Percentiles rank a stretch among this genome's conserved stretches.
Conservation (phyloP, 2,888 invertebrate species). For the Agonopterix arenella region DNA sequence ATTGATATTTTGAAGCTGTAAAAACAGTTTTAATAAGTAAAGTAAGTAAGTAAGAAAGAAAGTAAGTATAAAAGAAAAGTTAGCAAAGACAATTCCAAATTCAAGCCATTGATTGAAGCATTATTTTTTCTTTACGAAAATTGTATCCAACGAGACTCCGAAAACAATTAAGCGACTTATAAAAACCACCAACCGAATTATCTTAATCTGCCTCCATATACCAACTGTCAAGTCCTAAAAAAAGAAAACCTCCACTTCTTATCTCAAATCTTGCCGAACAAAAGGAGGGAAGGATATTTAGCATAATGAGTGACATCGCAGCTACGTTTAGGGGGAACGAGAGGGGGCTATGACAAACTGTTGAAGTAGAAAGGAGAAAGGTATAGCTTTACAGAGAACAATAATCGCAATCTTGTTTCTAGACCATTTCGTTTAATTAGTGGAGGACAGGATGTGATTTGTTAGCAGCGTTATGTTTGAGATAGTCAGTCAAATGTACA, state of each 20-base stretch:
- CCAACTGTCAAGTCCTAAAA: conserved; percentile 68
- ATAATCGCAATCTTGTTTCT: conserved; percentile 78
- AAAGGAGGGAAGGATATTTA: conserved; percentile 67
- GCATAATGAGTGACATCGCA: conserved; percentile 75
- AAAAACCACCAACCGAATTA: conserved; percentile 54
- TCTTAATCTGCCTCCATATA: conserved; percentile 73
- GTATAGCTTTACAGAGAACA: conserved; percentile 56
- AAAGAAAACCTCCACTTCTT: conserved; percentile 41
- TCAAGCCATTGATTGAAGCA: too few species aligned
- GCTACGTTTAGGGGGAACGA: conserved; percentile 58
- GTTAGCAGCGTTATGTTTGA: conserved; percentile 48
- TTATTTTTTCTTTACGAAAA: too few species aligned
- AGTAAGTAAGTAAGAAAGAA: too few species aligned
- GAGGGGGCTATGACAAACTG: conserved; percentile 20
- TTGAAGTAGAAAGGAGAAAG: conserved; percentile 27
- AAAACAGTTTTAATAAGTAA: too few species aligned
- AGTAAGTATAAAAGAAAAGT: too few species aligned
- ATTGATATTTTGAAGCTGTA: too few species aligned
- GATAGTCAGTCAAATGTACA: conserved; percentile 49
- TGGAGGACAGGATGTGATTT: conserved; percentile 66
- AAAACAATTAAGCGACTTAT: conserved; percentile 53
- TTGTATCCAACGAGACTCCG: conserved; percentile 1
- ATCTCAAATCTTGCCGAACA: conserved; percentile 61
- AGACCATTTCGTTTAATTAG: conserved; percentile 77
- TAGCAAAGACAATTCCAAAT: too few species aligned